Conservation (phyloP, 1,140 invertebrate genomes). For the Caenorhabditis brenneri region DNA sequence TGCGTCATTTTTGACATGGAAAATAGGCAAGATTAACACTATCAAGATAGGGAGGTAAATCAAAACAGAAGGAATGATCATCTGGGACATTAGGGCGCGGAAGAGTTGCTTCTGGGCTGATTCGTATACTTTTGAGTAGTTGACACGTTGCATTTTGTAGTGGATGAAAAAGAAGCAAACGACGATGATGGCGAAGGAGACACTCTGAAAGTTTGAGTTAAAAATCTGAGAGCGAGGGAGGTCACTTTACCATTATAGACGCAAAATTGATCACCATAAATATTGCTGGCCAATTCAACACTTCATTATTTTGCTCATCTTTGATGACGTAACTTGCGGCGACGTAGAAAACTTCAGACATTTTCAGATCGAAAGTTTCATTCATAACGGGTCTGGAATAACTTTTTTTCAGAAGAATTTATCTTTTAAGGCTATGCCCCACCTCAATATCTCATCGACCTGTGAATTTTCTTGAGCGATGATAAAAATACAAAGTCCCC, state of each 20-base stretch:
- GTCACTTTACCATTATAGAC: neutral
- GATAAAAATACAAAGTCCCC: neutral
- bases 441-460: neutral
- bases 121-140: constrained; percentile 7
- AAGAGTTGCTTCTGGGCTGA: neutral
- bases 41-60: neutral
- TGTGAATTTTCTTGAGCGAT: neutral
- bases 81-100: neutral
- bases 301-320: neutral
- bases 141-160: constrained; percentile 1
- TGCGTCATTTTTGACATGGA: neutral
- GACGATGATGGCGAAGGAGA: neutral
- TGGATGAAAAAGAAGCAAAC: neutral
- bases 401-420: neutral
- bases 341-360: neutral
- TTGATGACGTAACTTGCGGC: neutral
- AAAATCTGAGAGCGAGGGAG: no score
- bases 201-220: neutral
- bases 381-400: neutral
- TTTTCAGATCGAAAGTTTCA: neutral
- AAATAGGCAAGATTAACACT: neutral
- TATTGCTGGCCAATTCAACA: neutral
- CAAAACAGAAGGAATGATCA: neutral
- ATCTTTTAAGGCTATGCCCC: no score
- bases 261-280: constrained; percentile 21